Conservation (phyloP, 2,888 invertebrate genomes). For the Mycalesis mineus region DNA sequence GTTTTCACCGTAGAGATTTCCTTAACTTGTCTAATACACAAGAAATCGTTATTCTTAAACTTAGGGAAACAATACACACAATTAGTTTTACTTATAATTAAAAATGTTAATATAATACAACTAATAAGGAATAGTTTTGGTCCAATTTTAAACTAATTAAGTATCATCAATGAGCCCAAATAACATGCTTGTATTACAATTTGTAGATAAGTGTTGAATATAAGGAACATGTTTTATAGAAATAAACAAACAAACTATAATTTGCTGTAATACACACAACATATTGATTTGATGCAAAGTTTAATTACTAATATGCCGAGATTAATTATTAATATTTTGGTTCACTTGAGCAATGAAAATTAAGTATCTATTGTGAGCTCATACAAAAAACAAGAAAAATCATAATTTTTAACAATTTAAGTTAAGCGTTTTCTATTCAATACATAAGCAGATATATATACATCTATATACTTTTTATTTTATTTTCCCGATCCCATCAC, state of each 20-base stretch:
- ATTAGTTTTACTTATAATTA: background rate
- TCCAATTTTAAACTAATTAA: constrained; percentile 41
- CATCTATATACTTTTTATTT: no score
- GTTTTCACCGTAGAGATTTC: background rate
- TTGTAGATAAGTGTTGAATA: background rate
- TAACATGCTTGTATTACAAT: background rate
- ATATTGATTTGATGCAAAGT: background rate
- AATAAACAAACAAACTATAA: no score
- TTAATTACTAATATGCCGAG: background rate
- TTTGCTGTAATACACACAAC: background rate
- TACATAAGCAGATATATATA: no score
- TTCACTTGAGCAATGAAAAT: background rate
- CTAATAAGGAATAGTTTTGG: constrained; percentile 12
- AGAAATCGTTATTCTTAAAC: background rate
- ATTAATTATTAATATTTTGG: background rate
- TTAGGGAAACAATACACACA: background rate
- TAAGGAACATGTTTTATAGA: no score
- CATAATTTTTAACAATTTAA: no score
- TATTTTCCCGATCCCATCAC: no score
- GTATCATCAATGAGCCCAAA: constrained; percentile 56
- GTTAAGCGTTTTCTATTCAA: no score
- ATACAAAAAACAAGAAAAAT: background rate
- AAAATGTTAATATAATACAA: background rate
- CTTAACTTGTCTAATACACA: background rate
- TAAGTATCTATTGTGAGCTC: constrained; percentile 5